Evolutionary conservation across 2,113 vertebrate species (phyloP).

Genomic region (Picathartes gymnocephalus): DNA sequence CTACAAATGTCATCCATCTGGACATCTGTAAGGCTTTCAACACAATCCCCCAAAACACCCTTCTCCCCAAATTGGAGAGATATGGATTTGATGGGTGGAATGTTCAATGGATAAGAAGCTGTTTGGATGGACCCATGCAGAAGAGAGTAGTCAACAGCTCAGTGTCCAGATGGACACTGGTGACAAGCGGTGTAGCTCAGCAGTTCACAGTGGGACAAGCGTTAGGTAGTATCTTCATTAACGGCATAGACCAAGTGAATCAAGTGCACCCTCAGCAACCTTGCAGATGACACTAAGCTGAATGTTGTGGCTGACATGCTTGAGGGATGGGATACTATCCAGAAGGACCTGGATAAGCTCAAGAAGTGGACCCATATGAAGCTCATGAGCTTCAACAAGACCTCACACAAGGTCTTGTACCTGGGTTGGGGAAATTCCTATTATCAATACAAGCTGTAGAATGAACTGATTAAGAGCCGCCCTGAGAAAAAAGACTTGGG

Average conservation of each 20-base stretch:
- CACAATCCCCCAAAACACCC: background rate
- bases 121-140: background rate
- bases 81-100: background rate
- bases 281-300: background rate
- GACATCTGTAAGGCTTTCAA: background rate
- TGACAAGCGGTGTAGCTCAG: background rate
- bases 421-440: background rate
- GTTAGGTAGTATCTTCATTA: background rate
- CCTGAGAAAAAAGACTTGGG: background rate
- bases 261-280: background rate
- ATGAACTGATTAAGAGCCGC: background rate
- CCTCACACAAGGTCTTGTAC: background rate
- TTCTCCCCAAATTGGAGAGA: background rate
- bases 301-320: accelerated
- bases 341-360: background rate
- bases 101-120: background rate
- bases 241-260: background rate
- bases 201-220: background rate
- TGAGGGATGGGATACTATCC: too few relatives aligned
- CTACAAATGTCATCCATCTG: background rate
- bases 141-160: background rate
- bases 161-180: background rate
- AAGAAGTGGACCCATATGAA: background rate
- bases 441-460: background rate
- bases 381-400: background rate